Evolutionary conservation across 2,113 vertebrate species (phyloP).

Genomic region (Elephantulus edwardii): DNA sequence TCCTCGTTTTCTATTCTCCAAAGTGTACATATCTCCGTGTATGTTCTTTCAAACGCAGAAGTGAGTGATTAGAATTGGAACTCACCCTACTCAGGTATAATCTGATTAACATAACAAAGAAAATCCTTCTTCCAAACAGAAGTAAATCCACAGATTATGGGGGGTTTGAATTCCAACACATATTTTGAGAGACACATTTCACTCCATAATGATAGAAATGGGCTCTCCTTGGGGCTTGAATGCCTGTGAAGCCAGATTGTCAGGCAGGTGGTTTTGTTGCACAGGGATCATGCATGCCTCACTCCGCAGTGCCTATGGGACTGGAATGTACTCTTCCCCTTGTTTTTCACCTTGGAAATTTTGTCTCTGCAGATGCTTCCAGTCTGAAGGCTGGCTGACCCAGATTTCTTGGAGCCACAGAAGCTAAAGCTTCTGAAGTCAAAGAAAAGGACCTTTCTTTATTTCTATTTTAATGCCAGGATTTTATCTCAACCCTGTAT

Average conservation of each 20-base stretch:
- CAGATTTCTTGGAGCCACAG: background rate
- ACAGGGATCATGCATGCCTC: background rate
- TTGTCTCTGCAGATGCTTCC: background rate
- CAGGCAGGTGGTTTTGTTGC: background rate
- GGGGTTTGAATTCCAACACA: background rate
- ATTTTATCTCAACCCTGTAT: background rate
- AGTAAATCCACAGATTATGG: background rate
- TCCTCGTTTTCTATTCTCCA: background rate
- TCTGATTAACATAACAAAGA: background rate
- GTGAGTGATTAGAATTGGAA: background rate
- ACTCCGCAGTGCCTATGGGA: background rate
- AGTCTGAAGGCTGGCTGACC: background rate
- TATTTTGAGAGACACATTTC: background rate
- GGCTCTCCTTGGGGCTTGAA: background rate
- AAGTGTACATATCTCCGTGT: background rate
- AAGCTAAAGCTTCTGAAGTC: background rate
- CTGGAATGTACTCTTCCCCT: background rate
- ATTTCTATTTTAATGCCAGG: constrained; percentile 31
- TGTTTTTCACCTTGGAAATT: background rate
- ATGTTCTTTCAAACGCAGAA: background rate
- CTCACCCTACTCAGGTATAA: background rate
- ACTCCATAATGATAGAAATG: background rate
- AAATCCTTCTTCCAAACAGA: background rate
- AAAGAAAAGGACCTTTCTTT: background rate
- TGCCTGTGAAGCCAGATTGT: background rate